A percentile compares a stretch with the other conserved stretches of the same genome.
These are phyloP conservation scores for Staurois parvus DNA, from an alignment of 2,797 vertebrate genomes.

Conservation along the genomic window DNA sequence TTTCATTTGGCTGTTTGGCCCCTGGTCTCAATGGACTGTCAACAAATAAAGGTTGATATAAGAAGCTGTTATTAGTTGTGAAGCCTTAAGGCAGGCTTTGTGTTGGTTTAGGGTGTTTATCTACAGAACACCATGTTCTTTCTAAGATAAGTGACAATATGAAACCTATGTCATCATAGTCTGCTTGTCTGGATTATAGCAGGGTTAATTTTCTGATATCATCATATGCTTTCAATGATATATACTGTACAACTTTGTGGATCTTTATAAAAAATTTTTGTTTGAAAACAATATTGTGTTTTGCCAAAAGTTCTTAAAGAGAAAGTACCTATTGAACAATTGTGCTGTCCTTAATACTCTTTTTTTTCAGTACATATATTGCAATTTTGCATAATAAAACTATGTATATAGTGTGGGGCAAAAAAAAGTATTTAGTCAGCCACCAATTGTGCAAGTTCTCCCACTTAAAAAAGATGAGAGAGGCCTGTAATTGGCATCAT, in stretches of 20 bases:
- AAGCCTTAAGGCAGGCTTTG: constrained; percentile 12
- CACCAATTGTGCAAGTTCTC: too few species aligned
- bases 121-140: constrained; percentile 27
- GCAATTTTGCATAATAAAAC: too few species aligned
- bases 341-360: too few species aligned
- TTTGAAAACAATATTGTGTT: too few species aligned
- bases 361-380: too few species aligned
- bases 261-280: too few species aligned
- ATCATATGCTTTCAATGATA: not conserved
- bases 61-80: not conserved
- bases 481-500: too few species aligned
- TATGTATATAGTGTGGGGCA: too few species aligned
- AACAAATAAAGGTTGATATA: not conserved
- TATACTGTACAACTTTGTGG: not conserved
- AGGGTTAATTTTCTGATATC: not conserved
- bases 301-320: too few species aligned
- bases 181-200: constrained; percentile 7
- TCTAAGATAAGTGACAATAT: not conserved
- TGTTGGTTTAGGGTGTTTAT: not conserved
- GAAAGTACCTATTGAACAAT: too few species aligned
- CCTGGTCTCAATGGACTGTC: not conserved
- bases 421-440: too few species aligned
- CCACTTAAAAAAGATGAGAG: too few species aligned
- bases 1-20: not conserved
- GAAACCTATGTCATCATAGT: not conserved